Percentiles rank a stretch among this genome's conserved stretches.
These are phyloP conservation scores for Sphenodon punctatus DNA, from an alignment of 2,797 vertebrate genomes.

Conservation along the genomic window DNA sequence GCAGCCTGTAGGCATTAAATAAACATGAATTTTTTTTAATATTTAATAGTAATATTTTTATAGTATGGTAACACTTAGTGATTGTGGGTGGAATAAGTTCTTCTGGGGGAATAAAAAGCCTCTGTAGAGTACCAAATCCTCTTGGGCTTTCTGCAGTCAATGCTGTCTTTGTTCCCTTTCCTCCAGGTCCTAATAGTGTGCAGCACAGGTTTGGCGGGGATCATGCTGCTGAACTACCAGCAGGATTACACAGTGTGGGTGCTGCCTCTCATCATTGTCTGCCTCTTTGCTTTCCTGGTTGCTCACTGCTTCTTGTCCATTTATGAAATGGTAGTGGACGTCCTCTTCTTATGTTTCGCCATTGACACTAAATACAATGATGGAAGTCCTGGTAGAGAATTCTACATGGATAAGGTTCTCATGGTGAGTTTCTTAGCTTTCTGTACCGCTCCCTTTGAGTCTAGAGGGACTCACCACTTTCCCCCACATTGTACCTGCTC, in stretches of 20 bases:
- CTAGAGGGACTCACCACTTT: neutral
- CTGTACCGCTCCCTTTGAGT: neutral
- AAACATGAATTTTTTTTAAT: no score
- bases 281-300: constrained; percentile 96
- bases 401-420: constrained; percentile 98
- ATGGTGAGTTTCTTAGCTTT: constrained; percentile 83
- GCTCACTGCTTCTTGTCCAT: constrained; percentile 98
- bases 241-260: constrained; percentile 94
- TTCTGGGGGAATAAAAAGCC: no score
- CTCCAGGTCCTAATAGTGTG: constrained; percentile 91
- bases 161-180: constrained; percentile 33
- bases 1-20: no score
- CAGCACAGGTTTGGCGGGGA: constrained; percentile 89
- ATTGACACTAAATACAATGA: constrained; percentile 98
- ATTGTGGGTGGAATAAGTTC: neutral
- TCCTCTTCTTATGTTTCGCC: constrained; percentile 97
- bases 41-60: no score
- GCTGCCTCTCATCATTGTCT: constrained; percentile 93
- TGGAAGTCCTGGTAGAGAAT: constrained; percentile 92
- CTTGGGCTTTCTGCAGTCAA: neutral
- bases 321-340: constrained; percentile 98
- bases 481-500: no score
- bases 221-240: constrained; percentile 95
- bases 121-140: no score
- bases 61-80: neutral